Evolutionary conservation across 2,888 invertebrate genomes (phyloP).

Genomic region (Microplitis deprimator): DNA sequence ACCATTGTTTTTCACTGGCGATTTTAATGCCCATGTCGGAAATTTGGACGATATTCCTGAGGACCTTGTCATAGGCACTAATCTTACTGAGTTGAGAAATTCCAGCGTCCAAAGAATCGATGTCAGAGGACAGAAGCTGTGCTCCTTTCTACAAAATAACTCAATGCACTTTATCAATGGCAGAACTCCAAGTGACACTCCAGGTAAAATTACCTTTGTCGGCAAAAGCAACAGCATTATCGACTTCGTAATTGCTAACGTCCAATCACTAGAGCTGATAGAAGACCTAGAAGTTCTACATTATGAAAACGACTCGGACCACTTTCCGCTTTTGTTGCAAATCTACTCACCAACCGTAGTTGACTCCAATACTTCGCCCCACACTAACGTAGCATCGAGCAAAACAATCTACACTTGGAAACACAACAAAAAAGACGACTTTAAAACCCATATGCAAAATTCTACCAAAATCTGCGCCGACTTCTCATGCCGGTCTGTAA

Average conservation of each 20-base stretch:
- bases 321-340: slow-evolving; percentile 17
- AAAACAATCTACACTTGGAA: too few relatives aligned
- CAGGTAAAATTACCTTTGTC: slow-evolving; percentile 24
- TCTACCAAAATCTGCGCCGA: too few relatives aligned
- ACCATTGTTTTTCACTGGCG: too few relatives aligned
- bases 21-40: too few relatives aligned
- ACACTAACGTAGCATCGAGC: too few relatives aligned
- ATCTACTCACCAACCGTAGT: too few relatives aligned
- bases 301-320: slow-evolving; percentile 25
- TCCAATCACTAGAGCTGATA: not conserved
- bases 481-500: too few relatives aligned
- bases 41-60: too few relatives aligned
- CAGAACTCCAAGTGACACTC: slow-evolving; percentile 21
- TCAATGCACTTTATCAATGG: slow-evolving; percentile 26
- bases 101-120: not conserved
- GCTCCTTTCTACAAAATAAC: slow-evolving; percentile 5
- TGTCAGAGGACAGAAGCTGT: not conserved
- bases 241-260: slow-evolving; percentile 28
- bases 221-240: slow-evolving; percentile 18
- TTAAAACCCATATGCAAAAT: too few relatives aligned
- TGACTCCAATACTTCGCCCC: too few relatives aligned
- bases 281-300: not conserved
- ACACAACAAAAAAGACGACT: too few relatives aligned
- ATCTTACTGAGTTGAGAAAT: not conserved
- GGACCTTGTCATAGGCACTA: too few relatives aligned